These are phyloP conservation scores for Amphiura filiformis DNA, from an alignment of 35 echinoderm and acorn worm genomes.

Conservation along the genomic window DNA sequence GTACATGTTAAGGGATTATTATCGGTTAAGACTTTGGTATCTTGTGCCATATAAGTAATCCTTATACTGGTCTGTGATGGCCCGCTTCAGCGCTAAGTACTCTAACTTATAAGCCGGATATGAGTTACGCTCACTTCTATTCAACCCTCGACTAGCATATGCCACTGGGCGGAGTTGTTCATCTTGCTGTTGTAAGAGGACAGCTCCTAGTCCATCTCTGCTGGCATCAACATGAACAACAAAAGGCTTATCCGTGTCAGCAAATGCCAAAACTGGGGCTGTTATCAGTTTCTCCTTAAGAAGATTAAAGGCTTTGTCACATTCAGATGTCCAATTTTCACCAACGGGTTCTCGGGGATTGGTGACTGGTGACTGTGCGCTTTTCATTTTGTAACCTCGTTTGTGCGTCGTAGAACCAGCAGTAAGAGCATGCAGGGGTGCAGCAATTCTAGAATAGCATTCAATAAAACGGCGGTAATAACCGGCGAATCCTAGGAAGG, in stretches of 20 bases:
- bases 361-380: not conserved
- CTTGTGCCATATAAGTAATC: slow-evolving; percentile 2
- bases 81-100: slow-evolving; percentile 2
- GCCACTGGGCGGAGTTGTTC: slow-evolving; percentile 34
- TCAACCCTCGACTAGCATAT: slow-evolving; percentile 43
- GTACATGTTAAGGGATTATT: slow-evolving; percentile 16
- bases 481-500: slow-evolving; percentile 18
- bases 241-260: slow-evolving; percentile 50
- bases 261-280: slow-evolving; percentile 60
- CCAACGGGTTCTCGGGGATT: not conserved
- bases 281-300: slow-evolving; percentile 28
- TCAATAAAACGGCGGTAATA: slow-evolving; percentile 31
- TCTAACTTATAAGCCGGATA: slow-evolving; percentile 21
- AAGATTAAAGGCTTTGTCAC: slow-evolving; percentile 25
- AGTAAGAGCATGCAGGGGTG: slow-evolving; percentile 18
- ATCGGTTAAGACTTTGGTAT: slow-evolving; percentile 7
- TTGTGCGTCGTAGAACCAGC: not conserved
- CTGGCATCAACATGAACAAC: slow-evolving; percentile 51
- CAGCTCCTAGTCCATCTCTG: slow-evolving; percentile 55
- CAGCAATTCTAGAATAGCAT: slow-evolving; percentile 16
- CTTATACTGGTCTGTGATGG: not conserved
- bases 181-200: slow-evolving; percentile 55
- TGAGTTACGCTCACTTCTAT: too few relatives aligned
- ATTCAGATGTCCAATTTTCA: slow-evolving; percentile 34
- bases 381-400: not conserved